Evolutionary conservation across 2,888 invertebrate genomes (phyloP).

Genomic region (Epistrophe eligans): DNA sequence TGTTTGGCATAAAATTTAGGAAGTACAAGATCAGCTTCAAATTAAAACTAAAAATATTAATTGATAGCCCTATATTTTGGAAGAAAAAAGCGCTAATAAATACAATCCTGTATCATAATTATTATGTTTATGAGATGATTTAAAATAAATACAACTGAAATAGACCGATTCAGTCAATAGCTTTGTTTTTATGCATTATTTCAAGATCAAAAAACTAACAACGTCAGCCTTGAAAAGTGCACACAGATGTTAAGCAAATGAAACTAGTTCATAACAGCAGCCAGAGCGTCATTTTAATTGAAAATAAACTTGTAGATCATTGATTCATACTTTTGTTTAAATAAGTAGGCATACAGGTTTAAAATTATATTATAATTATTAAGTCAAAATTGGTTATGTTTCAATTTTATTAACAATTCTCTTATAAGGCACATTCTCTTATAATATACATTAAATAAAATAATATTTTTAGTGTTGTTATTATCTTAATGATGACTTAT

Average conservation of each 20-base stretch:
- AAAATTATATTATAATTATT: neutral
- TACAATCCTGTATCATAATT: too few species aligned
- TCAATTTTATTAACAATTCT: neutral
- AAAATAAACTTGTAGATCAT: neutral
- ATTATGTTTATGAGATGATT: neutral
- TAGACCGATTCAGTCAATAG: constrained; percentile 17
- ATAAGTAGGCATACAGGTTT: neutral
- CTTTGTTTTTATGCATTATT: constrained; percentile 36
- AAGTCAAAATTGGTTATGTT: neutral
- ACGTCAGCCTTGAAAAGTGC: constrained; percentile 35
- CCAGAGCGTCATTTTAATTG: neutral
- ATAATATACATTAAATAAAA: too few species aligned
- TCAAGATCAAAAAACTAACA: constrained; percentile 47
- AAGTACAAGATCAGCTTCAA: too few species aligned
- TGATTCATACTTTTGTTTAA: neutral
- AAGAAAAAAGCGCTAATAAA: too few species aligned
- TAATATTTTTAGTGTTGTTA: too few species aligned
- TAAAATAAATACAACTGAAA: neutral
- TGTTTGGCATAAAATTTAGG: too few species aligned
- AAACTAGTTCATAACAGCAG: constrained; percentile 42
- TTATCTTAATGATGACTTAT: too few species aligned
- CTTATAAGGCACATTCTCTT: neutral
- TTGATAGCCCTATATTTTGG: too few species aligned
- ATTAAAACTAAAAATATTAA: too few species aligned
- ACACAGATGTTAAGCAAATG: constrained; percentile 8